These are phyloP conservation scores for Callyntrura sp. DNA, from an alignment of 2,888 invertebrate species.

Conservation along the genomic window DNA sequence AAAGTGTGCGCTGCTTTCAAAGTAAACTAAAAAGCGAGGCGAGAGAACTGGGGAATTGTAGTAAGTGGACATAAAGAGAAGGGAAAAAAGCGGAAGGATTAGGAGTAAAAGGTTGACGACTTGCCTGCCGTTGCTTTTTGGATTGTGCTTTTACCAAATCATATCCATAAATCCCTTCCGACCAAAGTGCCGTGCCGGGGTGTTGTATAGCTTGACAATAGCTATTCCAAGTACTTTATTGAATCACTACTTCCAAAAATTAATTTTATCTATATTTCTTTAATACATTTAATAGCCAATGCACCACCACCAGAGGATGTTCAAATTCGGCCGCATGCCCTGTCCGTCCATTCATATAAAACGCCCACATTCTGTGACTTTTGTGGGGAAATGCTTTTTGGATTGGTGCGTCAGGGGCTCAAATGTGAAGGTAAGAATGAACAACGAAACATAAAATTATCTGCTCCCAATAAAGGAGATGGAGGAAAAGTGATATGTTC, in stretches of 20 bases:
- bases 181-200: neutral
- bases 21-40: neutral
- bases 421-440: conserved; percentile 96
- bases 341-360: conserved; percentile 99
- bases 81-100: neutral
- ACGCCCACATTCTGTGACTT: conserved; percentile 99
- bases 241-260: conserved; percentile 75
- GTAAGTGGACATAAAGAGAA: conserved; percentile 14
- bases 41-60: neutral
- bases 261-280: neutral
- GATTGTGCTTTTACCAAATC: too few species aligned
- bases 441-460: neutral
- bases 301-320: conserved; percentile 87
- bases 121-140: conserved; percentile 2
- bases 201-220: neutral
- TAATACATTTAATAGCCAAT: conserved; percentile 86
- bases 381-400: conserved; percentile 99
- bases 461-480: too few species aligned
- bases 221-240: conserved; percentile 9
- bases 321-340: conserved; percentile 92
- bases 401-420: conserved; percentile 98
- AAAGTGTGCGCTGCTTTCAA: conserved; percentile 16
- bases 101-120: conserved; percentile 21
- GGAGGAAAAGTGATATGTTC: too few species aligned
- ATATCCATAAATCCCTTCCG: too few species aligned